Evolutionary conservation across 1,140 invertebrate genomes (phyloP).

Genomic region (Gryon sp.): DNA sequence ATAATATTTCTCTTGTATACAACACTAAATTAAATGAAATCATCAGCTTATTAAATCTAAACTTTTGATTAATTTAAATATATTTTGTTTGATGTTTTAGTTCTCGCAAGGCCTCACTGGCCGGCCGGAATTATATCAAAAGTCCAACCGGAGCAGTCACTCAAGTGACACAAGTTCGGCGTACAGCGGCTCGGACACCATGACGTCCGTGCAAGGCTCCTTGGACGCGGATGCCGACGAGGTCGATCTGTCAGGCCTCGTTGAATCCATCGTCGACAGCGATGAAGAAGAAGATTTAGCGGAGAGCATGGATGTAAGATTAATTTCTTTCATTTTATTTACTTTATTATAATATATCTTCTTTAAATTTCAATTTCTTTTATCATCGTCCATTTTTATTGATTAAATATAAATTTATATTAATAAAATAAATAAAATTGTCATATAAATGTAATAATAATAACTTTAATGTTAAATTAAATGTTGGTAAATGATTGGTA

Average conservation of each 20-base stretch:
- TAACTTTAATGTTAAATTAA: too few relatives aligned
- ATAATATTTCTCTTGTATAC: too few relatives aligned
- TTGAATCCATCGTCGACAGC: conserved; percentile 96
- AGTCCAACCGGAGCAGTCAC: conserved; percentile 91
- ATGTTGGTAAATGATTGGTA: too few relatives aligned
- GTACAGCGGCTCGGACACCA: conserved; percentile 97
- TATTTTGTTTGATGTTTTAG: conserved; percentile 55
- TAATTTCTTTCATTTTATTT: conserved; percentile 1
- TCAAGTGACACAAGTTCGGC: conserved; percentile 96
- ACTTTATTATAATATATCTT: conserved; percentile 4
- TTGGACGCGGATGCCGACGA: conserved; percentile 91
- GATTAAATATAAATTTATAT: too few relatives aligned
- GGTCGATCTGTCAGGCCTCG: conserved; percentile 93
- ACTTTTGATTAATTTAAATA: conserved; percentile 12
- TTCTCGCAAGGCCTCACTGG: conserved; percentile 78
- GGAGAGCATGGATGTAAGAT: conserved; percentile 91
- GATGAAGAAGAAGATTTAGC: conserved; percentile 96
- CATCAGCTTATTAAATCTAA: too few relatives aligned
- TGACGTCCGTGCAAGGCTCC: conserved; percentile 93
- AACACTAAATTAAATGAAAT: too few relatives aligned
- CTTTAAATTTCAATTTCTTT: too few relatives aligned
- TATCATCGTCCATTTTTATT: too few relatives aligned
- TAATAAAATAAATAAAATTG: too few relatives aligned
- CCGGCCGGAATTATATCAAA: conserved; percentile 84
- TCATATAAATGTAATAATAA: too few relatives aligned